These are phyloP conservation scores for Tragelaphus oryx DNA, from an alignment of 2,797 vertebrate genomes.

Conservation along the genomic window DNA sequence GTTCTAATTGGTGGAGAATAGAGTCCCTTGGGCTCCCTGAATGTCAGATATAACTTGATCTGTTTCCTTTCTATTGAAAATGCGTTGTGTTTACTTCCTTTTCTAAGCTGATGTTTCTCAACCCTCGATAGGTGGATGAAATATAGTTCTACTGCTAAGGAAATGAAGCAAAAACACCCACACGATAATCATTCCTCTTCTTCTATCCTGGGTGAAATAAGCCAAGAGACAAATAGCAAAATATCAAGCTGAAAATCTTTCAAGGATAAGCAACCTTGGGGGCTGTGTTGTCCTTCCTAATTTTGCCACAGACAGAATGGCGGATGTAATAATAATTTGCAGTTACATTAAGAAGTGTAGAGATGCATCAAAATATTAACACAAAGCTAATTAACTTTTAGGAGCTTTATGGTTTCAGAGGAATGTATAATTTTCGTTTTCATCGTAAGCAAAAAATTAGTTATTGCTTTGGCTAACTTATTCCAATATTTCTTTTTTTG, in stretches of 20 bases:
- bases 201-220: slow-evolving; percentile 51
- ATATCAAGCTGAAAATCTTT: slow-evolving; percentile 51
- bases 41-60: slow-evolving; percentile 51
- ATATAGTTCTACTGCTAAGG: slow-evolving; percentile 46
- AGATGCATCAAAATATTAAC: slow-evolving; percentile 63
- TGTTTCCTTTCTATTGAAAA: slow-evolving; percentile 54
- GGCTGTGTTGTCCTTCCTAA: slow-evolving; percentile 19
- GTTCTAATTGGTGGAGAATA: slow-evolving; percentile 46
- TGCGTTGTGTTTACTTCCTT: slow-evolving; percentile 56
- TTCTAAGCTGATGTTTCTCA: slow-evolving; percentile 48
- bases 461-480: slow-evolving; percentile 42
- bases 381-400: slow-evolving; percentile 62
- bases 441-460: slow-evolving; percentile 18
- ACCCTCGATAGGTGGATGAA: slow-evolving; percentile 38
- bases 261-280: slow-evolving; percentile 39
- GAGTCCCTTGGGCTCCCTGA: slow-evolving; percentile 27
- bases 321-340: slow-evolving; percentile 57
- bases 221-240: slow-evolving; percentile 33
- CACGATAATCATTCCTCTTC: slow-evolving; percentile 57
- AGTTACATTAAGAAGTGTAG: slow-evolving; percentile 55
- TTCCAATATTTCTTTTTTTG: slow-evolving; percentile 33
- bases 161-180: slow-evolving; percentile 60
- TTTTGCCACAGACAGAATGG: slow-evolving; percentile 55
- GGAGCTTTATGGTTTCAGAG: slow-evolving; percentile 52
- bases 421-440: slow-evolving; percentile 55